phyloP scores from a whole-genome alignment of 2,888 invertebrate species.

The Heliothis peltigera region DNA sequence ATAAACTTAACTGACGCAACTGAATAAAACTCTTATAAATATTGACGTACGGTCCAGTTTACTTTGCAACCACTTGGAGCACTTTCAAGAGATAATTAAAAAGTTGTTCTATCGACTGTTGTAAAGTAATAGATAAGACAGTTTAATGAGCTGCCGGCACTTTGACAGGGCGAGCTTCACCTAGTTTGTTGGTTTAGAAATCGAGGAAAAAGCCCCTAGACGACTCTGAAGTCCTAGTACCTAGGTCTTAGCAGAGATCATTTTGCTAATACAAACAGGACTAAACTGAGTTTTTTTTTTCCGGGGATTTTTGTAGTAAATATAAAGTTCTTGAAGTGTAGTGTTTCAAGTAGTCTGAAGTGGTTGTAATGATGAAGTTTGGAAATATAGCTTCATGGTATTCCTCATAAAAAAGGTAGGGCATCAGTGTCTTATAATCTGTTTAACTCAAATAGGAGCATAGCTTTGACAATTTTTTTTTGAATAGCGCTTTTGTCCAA shows the following conservation, averaged over 20 bases:
- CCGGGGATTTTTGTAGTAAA: background rate
- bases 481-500: too few species aligned
- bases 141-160: slow-evolving; percentile 50
- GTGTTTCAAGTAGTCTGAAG: background rate
- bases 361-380: slow-evolving; percentile 18
- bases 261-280: background rate
- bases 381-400: background rate
- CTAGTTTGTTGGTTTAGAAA: slow-evolving; percentile 30
- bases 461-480: too few species aligned
- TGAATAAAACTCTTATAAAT: background rate
- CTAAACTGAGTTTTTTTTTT: too few species aligned
- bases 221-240: background rate
- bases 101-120: slow-evolving; percentile 48
- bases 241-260: background rate
- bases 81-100: slow-evolving; percentile 54
- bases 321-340: background rate
- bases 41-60: slow-evolving; percentile 12
- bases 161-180: background rate
- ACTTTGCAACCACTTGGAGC: slow-evolving; percentile 11
- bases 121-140: slow-evolving; percentile 53
- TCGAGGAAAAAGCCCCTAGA: background rate
- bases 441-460: too few species aligned
- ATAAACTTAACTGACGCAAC: background rate
- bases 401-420: slow-evolving; percentile 22
- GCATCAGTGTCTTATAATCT: too few species aligned